These are phyloP conservation scores for Euplagia quadripunctaria DNA, from an alignment of 2,888 invertebrate genomes.

Conservation along the genomic window DNA sequence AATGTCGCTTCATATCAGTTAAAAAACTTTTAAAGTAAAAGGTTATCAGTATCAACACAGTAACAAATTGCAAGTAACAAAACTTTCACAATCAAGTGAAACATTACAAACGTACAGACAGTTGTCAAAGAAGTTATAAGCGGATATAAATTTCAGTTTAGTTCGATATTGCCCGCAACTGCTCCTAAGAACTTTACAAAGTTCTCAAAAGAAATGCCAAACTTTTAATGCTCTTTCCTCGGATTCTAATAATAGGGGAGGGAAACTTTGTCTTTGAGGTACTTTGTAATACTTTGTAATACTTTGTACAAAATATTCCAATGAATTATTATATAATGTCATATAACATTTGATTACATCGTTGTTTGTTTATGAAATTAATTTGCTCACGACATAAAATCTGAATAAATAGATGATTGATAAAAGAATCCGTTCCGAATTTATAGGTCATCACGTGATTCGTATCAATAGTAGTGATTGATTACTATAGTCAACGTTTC, in stretches of 20 bases:
- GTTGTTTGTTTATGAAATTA: background rate
- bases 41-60: conserved; percentile 33
- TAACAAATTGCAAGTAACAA: conserved; percentile 55
- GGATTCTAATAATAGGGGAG: conserved; percentile 73
- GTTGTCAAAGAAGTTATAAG: conserved; percentile 76
- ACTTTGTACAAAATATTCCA: conserved; percentile 43
- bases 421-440: background rate
- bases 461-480: background rate
- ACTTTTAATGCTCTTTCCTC: conserved; percentile 80
- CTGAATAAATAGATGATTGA: background rate
- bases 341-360: background rate
- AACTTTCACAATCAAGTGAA: conserved; percentile 71
- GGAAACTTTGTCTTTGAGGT: conserved; percentile 65
- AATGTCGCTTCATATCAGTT: background rate
- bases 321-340: conserved; percentile 26
- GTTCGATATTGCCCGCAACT: conserved; percentile 72
- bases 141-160: conserved; percentile 80
- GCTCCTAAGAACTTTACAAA: conserved; percentile 68
- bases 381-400: too few species aligned
- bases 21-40: background rate
- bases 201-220: conserved; percentile 73
- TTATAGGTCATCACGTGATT: background rate
- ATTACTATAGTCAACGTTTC: background rate
- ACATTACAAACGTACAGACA: conserved; percentile 60
- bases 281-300: conserved; percentile 59